phyloP scores from a whole-genome alignment of 2,888 invertebrate species.

The Synanthedon andrenaeformis region DNA sequence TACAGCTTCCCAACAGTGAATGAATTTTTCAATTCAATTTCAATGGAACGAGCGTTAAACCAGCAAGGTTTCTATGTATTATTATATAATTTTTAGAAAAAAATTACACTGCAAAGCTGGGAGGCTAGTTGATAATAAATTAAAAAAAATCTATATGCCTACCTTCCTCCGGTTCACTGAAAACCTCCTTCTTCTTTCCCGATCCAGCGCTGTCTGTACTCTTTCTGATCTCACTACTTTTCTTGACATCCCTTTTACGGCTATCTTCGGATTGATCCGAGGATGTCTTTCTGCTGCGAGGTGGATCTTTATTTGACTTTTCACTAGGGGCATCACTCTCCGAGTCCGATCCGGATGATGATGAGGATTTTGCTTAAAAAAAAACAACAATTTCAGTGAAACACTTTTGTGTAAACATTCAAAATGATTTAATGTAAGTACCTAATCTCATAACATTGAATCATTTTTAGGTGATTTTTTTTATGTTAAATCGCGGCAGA shows the following conservation, averaged over 20 bases:
- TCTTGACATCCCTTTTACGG: constrained; percentile 39
- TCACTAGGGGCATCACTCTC: constrained; percentile 50
- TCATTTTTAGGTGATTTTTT: no score
- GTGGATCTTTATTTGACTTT: constrained; percentile 43
- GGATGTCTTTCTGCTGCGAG: constrained; percentile 41
- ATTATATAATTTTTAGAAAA: no score
- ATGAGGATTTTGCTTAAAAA: constrained; percentile 42
- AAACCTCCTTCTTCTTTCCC: constrained; percentile 60
- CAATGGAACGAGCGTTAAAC: no score
- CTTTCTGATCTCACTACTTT: constrained; percentile 42
- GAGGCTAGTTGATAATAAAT: no score
- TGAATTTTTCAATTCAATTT: no score
- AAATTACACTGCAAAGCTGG: no score
- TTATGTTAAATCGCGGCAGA: no score
- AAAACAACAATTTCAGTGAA: not conserved
- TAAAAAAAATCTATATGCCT: no score
- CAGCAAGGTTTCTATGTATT: no score
- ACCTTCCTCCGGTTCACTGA: constrained; percentile 88
- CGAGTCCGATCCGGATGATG: constrained; percentile 66
- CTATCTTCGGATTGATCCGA: constrained; percentile 47
- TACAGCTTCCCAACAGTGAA: no score
- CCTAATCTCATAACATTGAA: no score
- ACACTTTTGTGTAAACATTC: not conserved
- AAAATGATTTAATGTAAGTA: no score
- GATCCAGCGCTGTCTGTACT: constrained; percentile 49